phyloP scores from a whole-genome alignment of 2,888 invertebrate species.

The Trichogramma dendrolimi region DNA sequence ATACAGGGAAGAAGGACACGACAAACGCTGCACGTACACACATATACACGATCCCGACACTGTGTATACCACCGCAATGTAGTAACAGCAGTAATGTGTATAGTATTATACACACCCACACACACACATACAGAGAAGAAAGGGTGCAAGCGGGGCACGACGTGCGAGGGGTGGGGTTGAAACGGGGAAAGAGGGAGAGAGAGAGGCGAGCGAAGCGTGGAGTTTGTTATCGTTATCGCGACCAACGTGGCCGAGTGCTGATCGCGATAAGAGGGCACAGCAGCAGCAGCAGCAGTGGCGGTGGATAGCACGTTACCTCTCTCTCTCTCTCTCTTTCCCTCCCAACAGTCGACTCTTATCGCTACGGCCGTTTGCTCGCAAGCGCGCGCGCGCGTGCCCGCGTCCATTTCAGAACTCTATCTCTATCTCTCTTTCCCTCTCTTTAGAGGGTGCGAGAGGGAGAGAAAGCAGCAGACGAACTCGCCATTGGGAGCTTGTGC shows the following conservation, averaged over 20 bases:
- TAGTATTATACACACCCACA: background rate
- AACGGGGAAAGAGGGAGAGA: conserved; percentile 31
- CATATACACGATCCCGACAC: too few species aligned
- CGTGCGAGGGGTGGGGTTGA: conserved; percentile 25
- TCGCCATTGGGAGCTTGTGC: too few species aligned
- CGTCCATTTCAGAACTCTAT: conserved; percentile 40
- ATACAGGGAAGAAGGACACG: too few species aligned
- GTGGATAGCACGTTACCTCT: conserved; percentile 37
- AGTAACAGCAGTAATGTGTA: too few species aligned
- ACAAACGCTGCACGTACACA: too few species aligned
- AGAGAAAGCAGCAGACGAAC: conserved; percentile 6
- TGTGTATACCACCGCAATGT: too few species aligned
- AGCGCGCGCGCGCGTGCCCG: conserved; percentile 28
- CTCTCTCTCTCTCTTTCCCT: too few species aligned
- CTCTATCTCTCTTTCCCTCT: background rate
- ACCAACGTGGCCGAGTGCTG: conserved; percentile 43
- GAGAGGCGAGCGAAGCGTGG: conserved; percentile 32
- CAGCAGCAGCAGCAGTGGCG: too few species aligned
- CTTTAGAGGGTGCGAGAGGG: background rate
- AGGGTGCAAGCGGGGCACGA: conserved; percentile 17
- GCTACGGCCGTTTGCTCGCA: conserved; percentile 38
- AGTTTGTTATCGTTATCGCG: conserved; percentile 47
- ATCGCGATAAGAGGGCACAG: conserved; percentile 39
- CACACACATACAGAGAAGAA: conserved; percentile 2
- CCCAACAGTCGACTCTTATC: conserved; percentile 36